Base-by-base conservation (phyloP, 1,140 invertebrate genomes). In the Octopus bimaculoides region DNA sequence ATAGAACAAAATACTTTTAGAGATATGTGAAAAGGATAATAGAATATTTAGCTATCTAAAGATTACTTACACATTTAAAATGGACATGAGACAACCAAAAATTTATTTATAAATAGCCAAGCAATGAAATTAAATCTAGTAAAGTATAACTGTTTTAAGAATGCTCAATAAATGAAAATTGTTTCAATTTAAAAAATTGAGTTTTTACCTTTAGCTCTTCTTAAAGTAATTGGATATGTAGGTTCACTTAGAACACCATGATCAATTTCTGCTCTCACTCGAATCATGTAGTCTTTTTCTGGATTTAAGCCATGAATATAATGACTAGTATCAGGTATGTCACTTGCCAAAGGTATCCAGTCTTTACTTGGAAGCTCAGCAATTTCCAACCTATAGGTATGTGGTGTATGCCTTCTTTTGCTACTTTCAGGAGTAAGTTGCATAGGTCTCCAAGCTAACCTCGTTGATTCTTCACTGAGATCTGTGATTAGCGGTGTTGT, bases 181-280 rank as follows among this genome's bases (percentile, higher is more conserved):
- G 26, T 41, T 41, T 41, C 26, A 41, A 41, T 41, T 41, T 41
- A 41, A 41, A 41, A 41, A 41, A 41, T 3, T 41, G 26, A 41
- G 3, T 41, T 41, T 41, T 41, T 81, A 88, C 87, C 82, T 84
- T 80, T 83, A 54, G 87, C 87, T 81, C 86, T 85, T 6, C 86
- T 86, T 69, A 88, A 79, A 85, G 86, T 87, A 5, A 88, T 79
- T 52, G 87, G 81, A 61, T 85, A 83, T 10, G 87, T 86, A 1
- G 87, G 86, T 75, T 87, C 86, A 80, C 87, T 88, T 8, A 78
- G 54, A 61, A 86, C 77, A 10, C 88, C 88, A 78, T 85, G 88
- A 52, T 87, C 84, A 75, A 85, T 88, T 77, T 89, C 86, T n/a
- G 88, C 88, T 53, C 88, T 75, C 9, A 89, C 85, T 26, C 88